phyloP scores from a whole-genome alignment of 2,797 vertebrate species.

The Calcarius lapponicus region DNA sequence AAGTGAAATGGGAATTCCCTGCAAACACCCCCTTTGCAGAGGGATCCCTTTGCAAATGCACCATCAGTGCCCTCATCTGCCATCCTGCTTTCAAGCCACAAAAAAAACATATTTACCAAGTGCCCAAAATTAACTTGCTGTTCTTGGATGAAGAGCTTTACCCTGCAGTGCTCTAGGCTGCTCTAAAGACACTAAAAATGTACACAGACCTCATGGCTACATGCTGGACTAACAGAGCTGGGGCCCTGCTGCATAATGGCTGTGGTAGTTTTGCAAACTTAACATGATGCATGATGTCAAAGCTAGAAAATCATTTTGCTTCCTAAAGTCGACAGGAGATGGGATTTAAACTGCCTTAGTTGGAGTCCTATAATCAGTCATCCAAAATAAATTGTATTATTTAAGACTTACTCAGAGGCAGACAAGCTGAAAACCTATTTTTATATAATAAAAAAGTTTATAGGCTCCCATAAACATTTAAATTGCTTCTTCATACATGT shows the following conservation, averaged over 20 bases:
- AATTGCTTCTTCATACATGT: not conserved
- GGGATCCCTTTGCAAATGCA: not conserved
- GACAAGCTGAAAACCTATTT: slow-evolving; percentile 5
- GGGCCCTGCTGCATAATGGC: not conserved
- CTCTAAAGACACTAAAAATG: not conserved
- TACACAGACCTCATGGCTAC: not conserved
- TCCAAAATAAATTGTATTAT: slow-evolving; percentile 36
- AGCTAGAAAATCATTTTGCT: not conserved
- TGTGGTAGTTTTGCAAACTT: not conserved
- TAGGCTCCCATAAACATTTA: slow-evolving; percentile 14
- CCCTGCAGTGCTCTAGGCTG: not conserved
- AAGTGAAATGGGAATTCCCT: not conserved
- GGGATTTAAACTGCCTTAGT: not conserved
- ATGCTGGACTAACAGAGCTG: not conserved
- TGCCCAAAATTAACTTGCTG: not conserved
- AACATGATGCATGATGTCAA: not conserved
- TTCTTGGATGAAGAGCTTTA: not conserved
- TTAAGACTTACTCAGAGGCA: slow-evolving; percentile 19
- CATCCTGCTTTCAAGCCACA: not conserved
- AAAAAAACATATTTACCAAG: not conserved
- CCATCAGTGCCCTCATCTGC: not conserved
- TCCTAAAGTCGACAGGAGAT: not conserved
- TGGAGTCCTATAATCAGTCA: slow-evolving; percentile 26
- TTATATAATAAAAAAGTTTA: slow-evolving; percentile 26
- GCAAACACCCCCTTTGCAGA: not conserved